These are phyloP conservation scores for Hoplodrina blanda DNA, from an alignment of 2,888 invertebrate species.

Conservation along the genomic window DNA sequence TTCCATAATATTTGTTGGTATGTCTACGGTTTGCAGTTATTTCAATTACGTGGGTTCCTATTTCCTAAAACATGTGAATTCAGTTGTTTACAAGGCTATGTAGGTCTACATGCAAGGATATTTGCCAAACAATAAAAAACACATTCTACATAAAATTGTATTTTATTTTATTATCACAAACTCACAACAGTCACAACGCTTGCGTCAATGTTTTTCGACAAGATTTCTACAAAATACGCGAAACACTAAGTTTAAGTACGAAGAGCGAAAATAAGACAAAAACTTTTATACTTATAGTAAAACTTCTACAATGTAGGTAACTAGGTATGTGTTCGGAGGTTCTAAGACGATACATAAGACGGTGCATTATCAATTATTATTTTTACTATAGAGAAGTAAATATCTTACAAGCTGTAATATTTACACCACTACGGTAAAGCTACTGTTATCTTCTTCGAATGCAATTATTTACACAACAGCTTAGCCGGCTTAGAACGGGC, in stretches of 20 bases:
- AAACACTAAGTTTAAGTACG: slow-evolving; percentile 13
- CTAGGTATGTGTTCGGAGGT: background rate
- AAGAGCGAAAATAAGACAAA: slow-evolving; percentile 10
- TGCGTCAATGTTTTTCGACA: slow-evolving; percentile 29
- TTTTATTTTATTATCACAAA: slow-evolving; percentile 63
- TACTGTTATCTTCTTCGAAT: slow-evolving; percentile 8
- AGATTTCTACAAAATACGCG: slow-evolving; percentile 21
- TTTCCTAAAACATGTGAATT: too few species aligned
- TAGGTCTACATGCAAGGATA: background rate
- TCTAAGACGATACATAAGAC: background rate
- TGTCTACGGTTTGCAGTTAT: too few species aligned
- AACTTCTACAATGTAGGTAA: background rate
- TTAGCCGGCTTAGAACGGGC: slow-evolving; percentile 26
- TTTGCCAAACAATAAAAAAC: slow-evolving; percentile 18
- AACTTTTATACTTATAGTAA: background rate
- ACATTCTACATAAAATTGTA: slow-evolving; percentile 44
- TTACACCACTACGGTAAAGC: background rate
- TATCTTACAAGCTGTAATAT: slow-evolving; percentile 5
- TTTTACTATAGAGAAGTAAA: background rate
- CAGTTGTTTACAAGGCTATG: too few species aligned
- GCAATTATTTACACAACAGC: slow-evolving; percentile 47
- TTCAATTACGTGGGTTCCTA: too few species aligned
- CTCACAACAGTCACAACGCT: slow-evolving; percentile 55
- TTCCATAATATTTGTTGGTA: too few species aligned
- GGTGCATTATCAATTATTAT: slow-evolving; percentile 10